Conservation (phyloP, 2,888 invertebrate genomes). For the Tachina lurida region DNA sequence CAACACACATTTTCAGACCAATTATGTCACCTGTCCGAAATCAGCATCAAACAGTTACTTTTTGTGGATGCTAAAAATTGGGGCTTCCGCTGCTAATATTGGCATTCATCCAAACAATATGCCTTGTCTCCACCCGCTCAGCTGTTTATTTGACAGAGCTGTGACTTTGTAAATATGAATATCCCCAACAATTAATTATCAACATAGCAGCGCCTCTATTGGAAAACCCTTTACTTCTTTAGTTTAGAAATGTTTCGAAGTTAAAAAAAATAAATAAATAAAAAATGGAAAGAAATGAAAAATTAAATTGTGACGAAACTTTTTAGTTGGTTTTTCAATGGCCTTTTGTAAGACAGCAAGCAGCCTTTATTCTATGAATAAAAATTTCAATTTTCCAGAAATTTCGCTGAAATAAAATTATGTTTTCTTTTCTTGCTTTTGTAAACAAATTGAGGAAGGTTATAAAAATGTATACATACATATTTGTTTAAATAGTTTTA, state of each 20-base stretch:
- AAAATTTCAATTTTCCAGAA: conserved; percentile 41
- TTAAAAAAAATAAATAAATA: not conserved
- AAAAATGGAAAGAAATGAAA: not conserved
- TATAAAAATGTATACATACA: conserved; percentile 19
- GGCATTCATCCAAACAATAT: no score
- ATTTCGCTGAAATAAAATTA: conserved; percentile 24
- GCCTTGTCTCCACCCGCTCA: no score
- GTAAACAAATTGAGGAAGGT: conserved; percentile 54
- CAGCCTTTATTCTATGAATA: not conserved
- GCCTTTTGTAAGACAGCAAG: conserved; percentile 16
- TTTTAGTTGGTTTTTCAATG: conserved; percentile 20
- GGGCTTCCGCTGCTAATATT: no score
- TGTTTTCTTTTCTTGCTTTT: not conserved
- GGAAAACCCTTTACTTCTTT: not conserved
- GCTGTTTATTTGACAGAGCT: no score
- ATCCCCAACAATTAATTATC: no score
- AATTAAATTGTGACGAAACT: conserved; percentile 52
- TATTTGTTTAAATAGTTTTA: not conserved
- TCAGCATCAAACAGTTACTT: no score
- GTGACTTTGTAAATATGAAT: no score
- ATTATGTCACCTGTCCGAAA: no score
- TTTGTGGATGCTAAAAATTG: no score
- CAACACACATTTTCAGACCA: no score
- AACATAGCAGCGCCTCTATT: no score
- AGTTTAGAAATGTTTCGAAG: conserved; percentile 13